Evolutionary conservation across 2,888 invertebrate species (phyloP).

Genomic region (Esperia sulphurella): DNA sequence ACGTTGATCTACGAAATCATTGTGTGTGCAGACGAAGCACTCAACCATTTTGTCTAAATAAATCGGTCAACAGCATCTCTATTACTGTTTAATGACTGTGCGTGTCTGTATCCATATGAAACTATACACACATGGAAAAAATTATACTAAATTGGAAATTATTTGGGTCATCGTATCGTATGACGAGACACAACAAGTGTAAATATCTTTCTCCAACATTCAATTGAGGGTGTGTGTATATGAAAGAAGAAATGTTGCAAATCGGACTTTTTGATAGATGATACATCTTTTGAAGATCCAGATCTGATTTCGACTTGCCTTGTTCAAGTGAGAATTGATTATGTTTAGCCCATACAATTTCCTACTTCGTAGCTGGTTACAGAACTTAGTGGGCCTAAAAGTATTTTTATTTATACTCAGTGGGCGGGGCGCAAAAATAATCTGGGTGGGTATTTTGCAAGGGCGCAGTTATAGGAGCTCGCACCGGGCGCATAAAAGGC

Average conservation of each 20-base stretch:
- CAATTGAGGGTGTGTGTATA: not conserved
- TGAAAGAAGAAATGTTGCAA: not conserved
- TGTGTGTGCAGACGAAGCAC: slow-evolving; percentile 4
- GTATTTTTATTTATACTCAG: too few species aligned
- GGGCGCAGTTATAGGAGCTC: too few species aligned
- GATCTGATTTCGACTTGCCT: too few species aligned
- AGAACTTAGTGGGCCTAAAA: too few species aligned
- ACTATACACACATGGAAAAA: slow-evolving; percentile 34
- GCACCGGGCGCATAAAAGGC: too few species aligned
- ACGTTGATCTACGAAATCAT: not conserved
- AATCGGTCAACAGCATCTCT: slow-evolving; percentile 46
- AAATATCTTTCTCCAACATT: not conserved
- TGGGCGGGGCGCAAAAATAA: too few species aligned
- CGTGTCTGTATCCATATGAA: slow-evolving; percentile 27
- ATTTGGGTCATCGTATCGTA: slow-evolving; percentile 52
- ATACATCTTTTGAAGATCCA: not conserved
- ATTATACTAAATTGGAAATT: slow-evolving; percentile 35
- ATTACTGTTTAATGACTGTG: slow-evolving; percentile 36
- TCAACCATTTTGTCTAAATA: slow-evolving; percentile 25
- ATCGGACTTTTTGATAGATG: not conserved
- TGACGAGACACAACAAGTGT: not conserved
- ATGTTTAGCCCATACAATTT: too few species aligned
- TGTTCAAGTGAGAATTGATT: too few species aligned
- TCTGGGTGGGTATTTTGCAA: too few species aligned
- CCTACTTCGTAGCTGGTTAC: too few species aligned